A percentile compares a stretch with the other conserved stretches of the same genome.
These are phyloP conservation scores for Drosophila fungiperda DNA, from an alignment of 2,888 invertebrate species.

Conservation along the genomic window DNA sequence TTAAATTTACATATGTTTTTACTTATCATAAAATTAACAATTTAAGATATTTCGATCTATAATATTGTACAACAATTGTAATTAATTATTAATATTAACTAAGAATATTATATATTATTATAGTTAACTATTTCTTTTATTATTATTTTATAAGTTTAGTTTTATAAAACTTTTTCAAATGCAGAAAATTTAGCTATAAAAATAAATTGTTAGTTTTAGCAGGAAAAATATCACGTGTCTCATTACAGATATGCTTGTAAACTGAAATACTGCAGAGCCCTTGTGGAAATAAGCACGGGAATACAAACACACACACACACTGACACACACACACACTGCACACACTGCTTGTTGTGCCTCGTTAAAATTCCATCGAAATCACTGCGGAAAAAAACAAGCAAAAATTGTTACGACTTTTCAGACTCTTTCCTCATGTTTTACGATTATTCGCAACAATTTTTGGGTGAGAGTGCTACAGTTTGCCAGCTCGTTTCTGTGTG, in stretches of 20 bases:
- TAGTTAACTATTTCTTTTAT: too few relatives aligned
- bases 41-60: neutral
- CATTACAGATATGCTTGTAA: conserved; percentile 13
- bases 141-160: neutral
- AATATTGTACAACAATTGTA: neutral
- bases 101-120: too few relatives aligned
- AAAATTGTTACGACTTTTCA: conserved; percentile 66
- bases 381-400: conserved; percentile 58
- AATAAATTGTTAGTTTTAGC: neutral
- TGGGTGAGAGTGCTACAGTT: conserved; percentile 15
- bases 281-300: neutral
- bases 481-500: conserved; percentile 53
- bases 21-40: neutral
- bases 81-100: neutral
- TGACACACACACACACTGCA: conserved; percentile 17
- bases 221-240: conserved; percentile 1
- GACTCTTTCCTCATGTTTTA: conserved; percentile 74
- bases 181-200: neutral
- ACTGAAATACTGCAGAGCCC: conserved; percentile 3
- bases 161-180: too few relatives aligned
- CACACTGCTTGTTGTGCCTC: conserved; percentile 54
- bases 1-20: neutral
- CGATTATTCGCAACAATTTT: conserved; percentile 63
- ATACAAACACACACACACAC: neutral
- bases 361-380: conserved; percentile 78